phyloP scores from a whole-genome alignment of 2,113 vertebrate species.

The Galbula dea region DNA sequence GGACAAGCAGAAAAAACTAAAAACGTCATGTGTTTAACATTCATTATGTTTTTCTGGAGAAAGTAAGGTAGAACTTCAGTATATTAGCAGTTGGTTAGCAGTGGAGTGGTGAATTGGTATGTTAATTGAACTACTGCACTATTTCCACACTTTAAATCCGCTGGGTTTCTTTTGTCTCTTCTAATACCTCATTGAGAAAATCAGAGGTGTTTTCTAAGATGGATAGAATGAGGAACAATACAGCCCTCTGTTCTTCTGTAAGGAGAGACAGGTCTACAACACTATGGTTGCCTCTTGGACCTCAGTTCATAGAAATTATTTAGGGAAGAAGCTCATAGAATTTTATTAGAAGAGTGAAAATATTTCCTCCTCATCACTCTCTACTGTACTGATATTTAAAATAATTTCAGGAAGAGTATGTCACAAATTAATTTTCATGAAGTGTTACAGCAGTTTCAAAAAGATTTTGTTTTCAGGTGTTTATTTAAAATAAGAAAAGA shows the following conservation, averaged over 20 bases:
- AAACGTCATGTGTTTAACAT: background rate
- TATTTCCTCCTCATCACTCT: background rate
- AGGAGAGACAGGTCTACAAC: background rate
- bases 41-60: background rate
- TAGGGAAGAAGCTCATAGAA: background rate
- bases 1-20: background rate
- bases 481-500: background rate
- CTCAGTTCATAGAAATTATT: background rate
- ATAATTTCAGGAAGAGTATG: background rate
- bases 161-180: background rate
- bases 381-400: background rate
- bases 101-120: accelerated
- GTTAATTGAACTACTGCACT: background rate
- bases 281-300: background rate
- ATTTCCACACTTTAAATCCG: background rate
- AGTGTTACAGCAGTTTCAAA: background rate
- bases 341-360: background rate
- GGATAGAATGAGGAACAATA: background rate
- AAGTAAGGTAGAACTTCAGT: background rate
- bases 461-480: background rate
- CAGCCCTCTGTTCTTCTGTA: background rate
- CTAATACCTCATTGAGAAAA: background rate
- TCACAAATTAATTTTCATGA: background rate
- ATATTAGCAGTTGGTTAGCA: background rate
- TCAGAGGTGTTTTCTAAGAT: accelerated